Conservation (phyloP, 30 jellyfish, hydroid and myxozoan species). For the Aurelia coerulea region DNA sequence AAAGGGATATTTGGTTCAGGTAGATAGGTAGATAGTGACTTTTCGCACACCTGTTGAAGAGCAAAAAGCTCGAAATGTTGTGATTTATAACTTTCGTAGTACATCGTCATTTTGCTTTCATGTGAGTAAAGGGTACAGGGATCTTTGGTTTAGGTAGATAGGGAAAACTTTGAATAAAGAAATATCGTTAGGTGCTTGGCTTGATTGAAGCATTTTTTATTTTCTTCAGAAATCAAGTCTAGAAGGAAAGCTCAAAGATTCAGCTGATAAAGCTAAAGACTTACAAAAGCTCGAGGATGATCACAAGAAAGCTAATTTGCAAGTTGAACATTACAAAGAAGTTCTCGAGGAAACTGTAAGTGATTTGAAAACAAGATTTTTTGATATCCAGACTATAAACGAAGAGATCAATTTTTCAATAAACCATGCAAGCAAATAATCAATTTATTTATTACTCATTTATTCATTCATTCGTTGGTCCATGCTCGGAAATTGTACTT, state of each 20-base stretch:
- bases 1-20: too few species aligned
- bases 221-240: slow-evolving; percentile 40
- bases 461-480: not conserved
- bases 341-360: slow-evolving; percentile 92
- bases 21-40: too few species aligned
- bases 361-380: too few species aligned
- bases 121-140: too few species aligned
- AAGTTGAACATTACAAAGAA: slow-evolving; percentile 72
- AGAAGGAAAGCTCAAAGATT: slow-evolving; percentile 33
- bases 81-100: too few species aligned
- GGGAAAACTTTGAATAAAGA: too few species aligned
- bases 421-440: not conserved
- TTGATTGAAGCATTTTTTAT: too few species aligned
- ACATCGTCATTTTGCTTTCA: too few species aligned
- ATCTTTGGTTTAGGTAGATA: too few species aligned
- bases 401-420: not conserved
- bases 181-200: too few species aligned
- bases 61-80: too few species aligned
- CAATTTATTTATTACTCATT: not conserved
- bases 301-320: slow-evolving; percentile 47
- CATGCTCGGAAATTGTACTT: not conserved
- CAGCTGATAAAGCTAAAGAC: slow-evolving; percentile 36
- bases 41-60: too few species aligned
- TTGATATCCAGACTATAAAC: not conserved
- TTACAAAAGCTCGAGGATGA: slow-evolving; percentile 65